Evolutionary conservation across 2,888 invertebrate genomes (phyloP).

Genomic region (Hypolimnas misippus): DNA sequence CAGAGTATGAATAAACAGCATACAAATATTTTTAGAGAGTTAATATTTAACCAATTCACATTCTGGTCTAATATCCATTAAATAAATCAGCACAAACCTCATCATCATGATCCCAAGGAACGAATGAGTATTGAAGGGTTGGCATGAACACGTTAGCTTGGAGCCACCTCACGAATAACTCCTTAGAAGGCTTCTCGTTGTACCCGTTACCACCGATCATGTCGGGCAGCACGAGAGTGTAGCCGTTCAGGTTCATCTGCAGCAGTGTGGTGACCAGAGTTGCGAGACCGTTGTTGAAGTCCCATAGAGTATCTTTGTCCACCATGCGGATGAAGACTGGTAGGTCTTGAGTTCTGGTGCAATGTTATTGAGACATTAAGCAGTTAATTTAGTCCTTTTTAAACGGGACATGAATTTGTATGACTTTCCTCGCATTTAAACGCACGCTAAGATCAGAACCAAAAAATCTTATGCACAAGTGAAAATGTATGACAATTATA

Average conservation of each 20-base stretch:
- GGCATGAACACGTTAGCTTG: conserved; percentile 92
- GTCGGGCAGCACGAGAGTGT: conserved; percentile 90
- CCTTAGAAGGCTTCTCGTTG: conserved; percentile 81
- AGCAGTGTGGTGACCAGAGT: conserved; percentile 89
- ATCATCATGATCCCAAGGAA: conserved; percentile 90
- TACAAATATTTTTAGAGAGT: too few species aligned
- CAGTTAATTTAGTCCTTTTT: too few species aligned
- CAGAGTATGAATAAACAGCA: too few species aligned
- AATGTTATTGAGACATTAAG: not conserved
- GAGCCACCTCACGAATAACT: conserved; percentile 90
- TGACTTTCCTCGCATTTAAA: too few species aligned
- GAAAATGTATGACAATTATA: too few species aligned
- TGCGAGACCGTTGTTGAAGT: conserved; percentile 87
- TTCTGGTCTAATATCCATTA: too few species aligned
- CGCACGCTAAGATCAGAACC: too few species aligned
- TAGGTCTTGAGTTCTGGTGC: conserved; percentile 85
- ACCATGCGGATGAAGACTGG: conserved; percentile 91
- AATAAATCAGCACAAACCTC: conserved; percentile 59
- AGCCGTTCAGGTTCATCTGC: conserved; percentile 86
- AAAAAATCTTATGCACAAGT: too few species aligned
- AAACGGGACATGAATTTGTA: too few species aligned
- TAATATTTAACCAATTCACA: too few species aligned
- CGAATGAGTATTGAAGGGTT: conserved; percentile 90
- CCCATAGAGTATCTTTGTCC: conserved; percentile 90
- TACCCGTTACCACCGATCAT: conserved; percentile 90